These are phyloP conservation scores for Drosophila ercepeae DNA, from an alignment of 1,140 invertebrate species.

Conservation along the genomic window DNA sequence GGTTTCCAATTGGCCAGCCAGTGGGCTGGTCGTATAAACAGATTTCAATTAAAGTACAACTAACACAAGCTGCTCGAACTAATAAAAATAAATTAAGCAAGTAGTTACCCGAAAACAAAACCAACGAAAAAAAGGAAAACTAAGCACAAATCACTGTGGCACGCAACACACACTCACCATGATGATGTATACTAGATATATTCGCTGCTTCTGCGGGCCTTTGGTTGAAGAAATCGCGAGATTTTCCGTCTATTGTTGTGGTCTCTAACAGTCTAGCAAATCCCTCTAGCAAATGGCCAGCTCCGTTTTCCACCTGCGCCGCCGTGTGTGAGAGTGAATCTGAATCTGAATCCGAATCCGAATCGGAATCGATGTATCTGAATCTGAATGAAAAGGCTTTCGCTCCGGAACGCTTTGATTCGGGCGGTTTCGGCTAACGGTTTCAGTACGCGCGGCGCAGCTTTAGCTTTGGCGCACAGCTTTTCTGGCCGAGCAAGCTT, in stretches of 20 bases:
- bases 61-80: constrained; percentile 27
- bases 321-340: constrained; percentile 63
- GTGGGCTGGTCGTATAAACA: background rate
- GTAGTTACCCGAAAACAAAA: constrained; percentile 20
- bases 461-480: constrained; percentile 26
- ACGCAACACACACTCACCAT: constrained; percentile 60
- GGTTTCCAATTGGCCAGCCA: background rate
- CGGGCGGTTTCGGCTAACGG: constrained; percentile 57
- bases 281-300: constrained; percentile 7
- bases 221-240: constrained; percentile 61
- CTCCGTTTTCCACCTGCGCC: constrained; percentile 51
- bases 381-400: constrained; percentile 58
- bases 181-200: constrained; percentile 70
- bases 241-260: constrained; percentile 25
- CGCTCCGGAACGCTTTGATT: constrained; percentile 24
- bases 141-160: constrained; percentile 5
- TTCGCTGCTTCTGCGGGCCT: constrained; percentile 47
- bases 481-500: constrained; percentile 37
- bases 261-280: too few relatives aligned
- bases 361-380: constrained; percentile 4
- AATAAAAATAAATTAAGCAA: constrained; percentile 57
- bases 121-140: background rate
- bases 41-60: constrained; percentile 41
- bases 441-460: constrained; percentile 56
- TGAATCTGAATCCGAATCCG: constrained; percentile 23